Percentiles rank a stretch among this genome's conserved stretches.
Evolutionary conservation across 2,113 vertebrate species (phyloP).

Genomic region (Patagioenas fasciata): DNA sequence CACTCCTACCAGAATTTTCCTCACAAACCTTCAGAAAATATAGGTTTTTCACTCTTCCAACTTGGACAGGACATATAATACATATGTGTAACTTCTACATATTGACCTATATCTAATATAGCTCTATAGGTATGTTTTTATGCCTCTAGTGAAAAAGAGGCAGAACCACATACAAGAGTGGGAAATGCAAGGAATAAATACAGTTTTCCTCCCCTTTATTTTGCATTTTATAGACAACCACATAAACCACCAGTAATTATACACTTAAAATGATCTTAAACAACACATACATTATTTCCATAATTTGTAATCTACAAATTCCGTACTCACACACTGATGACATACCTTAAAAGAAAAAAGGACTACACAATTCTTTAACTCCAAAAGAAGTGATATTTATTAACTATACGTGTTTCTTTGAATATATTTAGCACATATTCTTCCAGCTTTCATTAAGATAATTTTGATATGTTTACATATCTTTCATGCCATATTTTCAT

Average conservation of each 20-base stretch:
- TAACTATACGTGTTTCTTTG: neutral
- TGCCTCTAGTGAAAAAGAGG: neutral
- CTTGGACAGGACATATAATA: neutral
- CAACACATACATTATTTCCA: neutral
- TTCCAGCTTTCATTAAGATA: neutral
- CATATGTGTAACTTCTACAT: neutral
- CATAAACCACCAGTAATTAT: neutral
- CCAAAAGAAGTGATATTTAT: neutral
- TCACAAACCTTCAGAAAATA: neutral
- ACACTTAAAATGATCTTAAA: neutral
- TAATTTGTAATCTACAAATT: neutral
- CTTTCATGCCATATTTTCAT: neutral
- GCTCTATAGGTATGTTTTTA: neutral
- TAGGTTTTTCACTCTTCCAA: neutral
- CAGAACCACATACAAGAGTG: neutral
- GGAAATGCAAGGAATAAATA: neutral
- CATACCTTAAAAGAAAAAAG: neutral
- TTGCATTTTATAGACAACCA: neutral
- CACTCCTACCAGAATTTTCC: constrained; percentile 64
- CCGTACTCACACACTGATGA: neutral
- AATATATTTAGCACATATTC: neutral
- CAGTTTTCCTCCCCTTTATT: neutral
- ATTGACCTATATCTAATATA: neutral
- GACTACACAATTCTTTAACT: neutral
- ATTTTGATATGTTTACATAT: neutral